Percentiles rank a stretch among this genome's conserved stretches.
Conservation (phyloP, 2,797 vertebrate species). For the Chloroceryle inda region DNA sequence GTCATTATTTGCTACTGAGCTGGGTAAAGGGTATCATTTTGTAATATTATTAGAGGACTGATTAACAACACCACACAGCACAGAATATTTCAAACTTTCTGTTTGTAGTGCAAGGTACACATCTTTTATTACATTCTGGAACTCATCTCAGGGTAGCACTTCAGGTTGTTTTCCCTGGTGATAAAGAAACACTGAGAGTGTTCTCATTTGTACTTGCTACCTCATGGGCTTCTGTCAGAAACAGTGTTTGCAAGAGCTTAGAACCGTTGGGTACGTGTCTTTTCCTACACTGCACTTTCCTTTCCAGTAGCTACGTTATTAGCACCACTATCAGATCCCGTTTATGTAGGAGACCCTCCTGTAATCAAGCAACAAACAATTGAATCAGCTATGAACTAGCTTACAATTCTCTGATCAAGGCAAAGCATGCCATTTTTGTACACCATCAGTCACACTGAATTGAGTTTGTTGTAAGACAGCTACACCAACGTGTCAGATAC, state of each 20-base stretch:
- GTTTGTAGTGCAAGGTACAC: not conserved
- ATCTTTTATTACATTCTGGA: not conserved
- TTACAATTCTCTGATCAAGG: not conserved
- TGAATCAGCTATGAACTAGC: not conserved
- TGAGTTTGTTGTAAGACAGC: not conserved
- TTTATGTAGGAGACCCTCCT: not conserved
- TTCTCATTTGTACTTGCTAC: not conserved
- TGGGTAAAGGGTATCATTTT: not conserved
- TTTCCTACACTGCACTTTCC: not conserved
- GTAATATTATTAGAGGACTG: not conserved
- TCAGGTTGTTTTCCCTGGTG: not conserved
- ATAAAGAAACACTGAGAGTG: not conserved
- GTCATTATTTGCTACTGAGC: not conserved
- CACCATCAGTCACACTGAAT: not conserved
- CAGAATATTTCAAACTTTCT: not conserved
- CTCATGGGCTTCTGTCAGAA: not conserved
- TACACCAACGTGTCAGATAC: not conserved
- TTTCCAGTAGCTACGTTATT: not conserved
- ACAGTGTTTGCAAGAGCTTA: not conserved
- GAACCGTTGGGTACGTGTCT: not conserved
- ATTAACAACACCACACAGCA: not conserved
- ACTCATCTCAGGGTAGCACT: not conserved
- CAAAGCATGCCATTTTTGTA: not conserved
- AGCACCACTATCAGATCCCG: not conserved
- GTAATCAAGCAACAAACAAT: not conserved